These are phyloP conservation scores for Frankliniella intonsa DNA, from an alignment of 2,888 invertebrate species.

Conservation along the genomic window DNA sequence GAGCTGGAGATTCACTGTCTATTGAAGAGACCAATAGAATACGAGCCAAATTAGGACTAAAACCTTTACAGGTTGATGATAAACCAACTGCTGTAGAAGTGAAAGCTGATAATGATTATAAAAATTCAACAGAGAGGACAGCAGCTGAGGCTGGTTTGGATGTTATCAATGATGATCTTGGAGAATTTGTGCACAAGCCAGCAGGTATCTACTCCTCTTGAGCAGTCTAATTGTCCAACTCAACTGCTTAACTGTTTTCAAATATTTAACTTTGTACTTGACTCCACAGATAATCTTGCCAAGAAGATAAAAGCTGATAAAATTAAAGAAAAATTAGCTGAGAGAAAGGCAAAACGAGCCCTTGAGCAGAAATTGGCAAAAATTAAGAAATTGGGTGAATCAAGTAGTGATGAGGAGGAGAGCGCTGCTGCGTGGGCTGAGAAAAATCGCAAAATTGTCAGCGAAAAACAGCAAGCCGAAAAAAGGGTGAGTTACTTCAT, in stretches of 20 bases:
- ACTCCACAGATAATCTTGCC: slow-evolving; percentile 56
- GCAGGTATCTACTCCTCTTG: slow-evolving; percentile 48
- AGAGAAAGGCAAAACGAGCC: slow-evolving; percentile 72
- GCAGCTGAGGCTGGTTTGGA: slow-evolving; percentile 8
- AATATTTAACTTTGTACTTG: slow-evolving; percentile 28
- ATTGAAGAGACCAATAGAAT: slow-evolving; percentile 83
- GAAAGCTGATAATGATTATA: slow-evolving; percentile 51
- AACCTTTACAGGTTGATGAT: slow-evolving; percentile 71
- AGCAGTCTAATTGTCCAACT: not conserved
- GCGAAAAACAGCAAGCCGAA: slow-evolving; percentile 78
- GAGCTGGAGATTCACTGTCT: slow-evolving; percentile 55
- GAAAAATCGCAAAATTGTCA: slow-evolving; percentile 68
- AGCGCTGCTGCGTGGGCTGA: slow-evolving; percentile 77
- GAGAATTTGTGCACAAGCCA: slow-evolving; percentile 84
- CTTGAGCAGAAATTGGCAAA: slow-evolving; percentile 63
- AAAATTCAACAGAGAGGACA: slow-evolving; percentile 51
- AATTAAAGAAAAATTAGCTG: slow-evolving; percentile 70
- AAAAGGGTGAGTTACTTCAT: slow-evolving; percentile 64
- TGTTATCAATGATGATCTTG: slow-evolving; percentile 42
- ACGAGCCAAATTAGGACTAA: slow-evolving; percentile 87
- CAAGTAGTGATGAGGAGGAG: slow-evolving; percentile 70
- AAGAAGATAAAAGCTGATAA: slow-evolving; percentile 73
- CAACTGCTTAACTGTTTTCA: slow-evolving; percentile 15
- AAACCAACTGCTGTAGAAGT: slow-evolving; percentile 42
- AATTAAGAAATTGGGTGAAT: slow-evolving; percentile 62